Conservation (phyloP, 2,113 vertebrate genomes). For the Neogobius melanostomus region DNA sequence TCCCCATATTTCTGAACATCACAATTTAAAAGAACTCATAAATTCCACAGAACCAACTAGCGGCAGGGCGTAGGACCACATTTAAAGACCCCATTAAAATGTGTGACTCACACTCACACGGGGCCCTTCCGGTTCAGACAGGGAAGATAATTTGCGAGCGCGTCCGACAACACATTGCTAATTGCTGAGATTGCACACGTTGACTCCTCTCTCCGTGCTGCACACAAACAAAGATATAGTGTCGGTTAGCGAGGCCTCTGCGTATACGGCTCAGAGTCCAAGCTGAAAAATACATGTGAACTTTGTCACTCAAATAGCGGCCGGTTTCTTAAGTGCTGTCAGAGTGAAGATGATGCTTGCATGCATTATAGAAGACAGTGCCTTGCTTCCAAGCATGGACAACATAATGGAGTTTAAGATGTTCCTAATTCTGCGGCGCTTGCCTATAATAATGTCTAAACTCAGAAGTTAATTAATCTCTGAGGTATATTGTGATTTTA, state of each 20-base stretch:
- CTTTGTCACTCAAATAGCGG: slow-evolving; percentile 80
- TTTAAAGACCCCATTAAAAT: slow-evolving; percentile 74
- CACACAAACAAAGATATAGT: slow-evolving; percentile 9
- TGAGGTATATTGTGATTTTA: slow-evolving; percentile 69
- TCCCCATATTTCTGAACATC: not conserved
- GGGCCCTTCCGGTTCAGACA: slow-evolving; percentile 39
- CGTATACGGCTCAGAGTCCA: slow-evolving; percentile 65
- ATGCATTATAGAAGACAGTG: slow-evolving; percentile 75
- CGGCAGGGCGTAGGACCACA: slow-evolving; percentile 50
- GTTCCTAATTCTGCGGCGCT: slow-evolving; percentile 64
- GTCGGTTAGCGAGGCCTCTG: slow-evolving; percentile 40
- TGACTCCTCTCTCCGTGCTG: slow-evolving; percentile 9
- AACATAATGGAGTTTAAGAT: slow-evolving; percentile 68
- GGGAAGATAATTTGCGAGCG: slow-evolving; percentile 72
- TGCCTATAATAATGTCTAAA: slow-evolving; percentile 71
- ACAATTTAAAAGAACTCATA: slow-evolving; percentile 51
- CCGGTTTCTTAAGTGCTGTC: slow-evolving; percentile 76
- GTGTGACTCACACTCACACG: slow-evolving; percentile 63
- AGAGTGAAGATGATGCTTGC: slow-evolving; percentile 70
- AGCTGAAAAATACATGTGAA: slow-evolving; percentile 81
- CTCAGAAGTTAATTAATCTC: slow-evolving; percentile 79
- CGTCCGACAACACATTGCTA: slow-evolving; percentile 72
- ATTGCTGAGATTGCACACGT: slow-evolving; percentile 52
- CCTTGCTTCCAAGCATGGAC: slow-evolving; percentile 44
- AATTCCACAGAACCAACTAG: slow-evolving; percentile 59